Percentiles rank a stretch among this genome's conserved stretches.
Evolutionary conservation across 2,113 vertebrate species (phyloP).

Genomic region (Harpagus bidentatus): DNA sequence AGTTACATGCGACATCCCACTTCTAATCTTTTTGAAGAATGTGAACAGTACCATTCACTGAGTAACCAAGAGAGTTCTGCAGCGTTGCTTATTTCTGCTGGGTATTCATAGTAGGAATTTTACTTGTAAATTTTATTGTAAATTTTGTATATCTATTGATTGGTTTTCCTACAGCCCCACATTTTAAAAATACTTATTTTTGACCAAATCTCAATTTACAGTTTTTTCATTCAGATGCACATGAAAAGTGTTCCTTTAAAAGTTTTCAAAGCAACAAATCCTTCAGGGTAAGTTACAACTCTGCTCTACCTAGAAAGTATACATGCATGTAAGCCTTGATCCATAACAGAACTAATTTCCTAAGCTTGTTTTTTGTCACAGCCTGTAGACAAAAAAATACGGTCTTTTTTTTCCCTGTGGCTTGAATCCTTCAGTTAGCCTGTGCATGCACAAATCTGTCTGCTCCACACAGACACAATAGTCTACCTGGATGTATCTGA

Average conservation of each 20-base stretch:
- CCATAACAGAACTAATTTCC: not conserved
- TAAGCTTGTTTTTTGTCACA: not conserved
- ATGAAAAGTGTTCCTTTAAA: not conserved
- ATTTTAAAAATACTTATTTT: not conserved
- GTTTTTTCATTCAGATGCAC: not conserved
- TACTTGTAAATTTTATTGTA: not conserved
- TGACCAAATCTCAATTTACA: not conserved
- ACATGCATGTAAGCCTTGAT: not conserved
- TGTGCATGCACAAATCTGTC: not conserved
- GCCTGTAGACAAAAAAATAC: not conserved
- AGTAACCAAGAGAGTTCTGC: not conserved
- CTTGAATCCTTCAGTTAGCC: not conserved
- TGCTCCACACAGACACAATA: not conserved
- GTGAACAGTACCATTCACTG: not conserved
- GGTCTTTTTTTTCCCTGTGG: not conserved
- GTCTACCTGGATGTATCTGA: not conserved
- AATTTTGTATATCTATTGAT: not conserved
- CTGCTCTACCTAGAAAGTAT: not conserved
- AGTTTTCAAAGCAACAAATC: not conserved
- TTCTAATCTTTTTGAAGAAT: not conserved
- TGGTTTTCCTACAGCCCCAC: not conserved
- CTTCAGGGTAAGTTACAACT: not conserved
- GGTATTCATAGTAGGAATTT: not conserved
- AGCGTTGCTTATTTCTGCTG: fast-evolving
- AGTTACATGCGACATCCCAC: not conserved